Percentiles rank a stretch among this genome's conserved stretches.
These are phyloP conservation scores for Aquatica leii DNA, from an alignment of 2,888 invertebrate genomes.

Conservation along the genomic window DNA sequence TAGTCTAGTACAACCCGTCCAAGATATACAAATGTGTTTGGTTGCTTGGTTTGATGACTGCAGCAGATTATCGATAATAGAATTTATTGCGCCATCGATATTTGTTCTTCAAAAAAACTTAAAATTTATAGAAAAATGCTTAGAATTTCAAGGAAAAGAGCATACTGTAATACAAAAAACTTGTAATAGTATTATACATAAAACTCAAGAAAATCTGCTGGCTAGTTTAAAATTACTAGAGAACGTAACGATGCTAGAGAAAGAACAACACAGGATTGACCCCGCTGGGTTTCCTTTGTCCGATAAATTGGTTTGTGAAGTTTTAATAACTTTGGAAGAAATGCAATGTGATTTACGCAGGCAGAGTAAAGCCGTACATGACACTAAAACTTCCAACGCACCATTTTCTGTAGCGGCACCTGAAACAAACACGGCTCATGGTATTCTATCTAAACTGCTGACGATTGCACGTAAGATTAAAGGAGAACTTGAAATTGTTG, in stretches of 20 bases:
- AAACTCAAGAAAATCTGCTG: constrained; percentile 66
- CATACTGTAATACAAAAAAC: constrained; percentile 74
- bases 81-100: constrained; percentile 66
- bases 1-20: constrained; percentile 69
- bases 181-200: constrained; percentile 71
- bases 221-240: constrained; percentile 65
- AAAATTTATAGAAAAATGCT: constrained; percentile 73
- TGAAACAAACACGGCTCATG: constrained; percentile 5
- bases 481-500: constrained; percentile 56
- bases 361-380: constrained; percentile 49
- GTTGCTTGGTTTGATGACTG: constrained; percentile 62
- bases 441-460: constrained; percentile 53
- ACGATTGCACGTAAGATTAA: constrained; percentile 61
- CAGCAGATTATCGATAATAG: constrained; percentile 65
- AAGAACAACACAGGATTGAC: constrained; percentile 49
- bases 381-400: too few species aligned
- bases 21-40: constrained; percentile 70
- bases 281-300: constrained; percentile 47
- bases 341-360: constrained; percentile 64
- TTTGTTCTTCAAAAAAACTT: constrained; percentile 71
- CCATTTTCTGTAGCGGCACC: constrained; percentile 26
- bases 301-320: constrained; percentile 59
- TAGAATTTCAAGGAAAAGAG: constrained; percentile 72
- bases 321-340: constrained; percentile 68
- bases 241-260: constrained; percentile 62